Evolutionary conservation across 2,888 invertebrate genomes (phyloP), one percentile per base, ranked within the genome.

Genomic region (Seira musarum): DNA sequence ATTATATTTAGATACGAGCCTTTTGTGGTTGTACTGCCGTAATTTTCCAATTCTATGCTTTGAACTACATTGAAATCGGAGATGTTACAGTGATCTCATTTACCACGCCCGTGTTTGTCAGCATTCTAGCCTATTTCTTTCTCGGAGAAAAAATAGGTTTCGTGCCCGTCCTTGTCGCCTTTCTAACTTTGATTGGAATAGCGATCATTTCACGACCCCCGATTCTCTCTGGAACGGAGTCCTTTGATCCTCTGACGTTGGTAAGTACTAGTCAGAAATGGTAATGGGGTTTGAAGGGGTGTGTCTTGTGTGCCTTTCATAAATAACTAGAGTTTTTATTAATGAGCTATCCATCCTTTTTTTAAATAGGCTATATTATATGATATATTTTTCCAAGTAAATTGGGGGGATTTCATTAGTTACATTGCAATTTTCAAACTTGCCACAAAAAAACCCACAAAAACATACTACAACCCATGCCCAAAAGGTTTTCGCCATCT

Each of bases 51-150:
- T 84, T 83, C 53, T 84, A 84, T 40, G 84, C 84, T 10, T 61
- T 84, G 13, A 80, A 82, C 57, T 84, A 79, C 71, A 81, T 84
- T 35, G 82, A 78, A 69, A 84, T 84, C 22, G 84, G 84, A n/a
- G 84, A 84, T 74, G 82, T 82, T 0, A 81, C 84, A 0, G 84
- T 81, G 21, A 81, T 84, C 30, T 81, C 84, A 0, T 85, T 83
- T 49, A 82, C 85, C 8, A 83, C 83, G 0, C 85, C 85, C 0
- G 85, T 85, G 2, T 83, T 85, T 78, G 85, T 85, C 17, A 74
- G 79, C 2, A 61, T 85, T 10, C 67, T 85, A 10, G 83, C 85
- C 0, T 81, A 85, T 67, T 82, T 81, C 35, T 46, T 85, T 10
- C 80, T 85, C 6, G 82, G 82, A n/a, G 84, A 85, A 53, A 79